A percentile compares a stretch with the other conserved stretches of the same genome.
Conservation (phyloP, 2,888 invertebrate genomes). For the Cataglyphis cursor region DNA sequence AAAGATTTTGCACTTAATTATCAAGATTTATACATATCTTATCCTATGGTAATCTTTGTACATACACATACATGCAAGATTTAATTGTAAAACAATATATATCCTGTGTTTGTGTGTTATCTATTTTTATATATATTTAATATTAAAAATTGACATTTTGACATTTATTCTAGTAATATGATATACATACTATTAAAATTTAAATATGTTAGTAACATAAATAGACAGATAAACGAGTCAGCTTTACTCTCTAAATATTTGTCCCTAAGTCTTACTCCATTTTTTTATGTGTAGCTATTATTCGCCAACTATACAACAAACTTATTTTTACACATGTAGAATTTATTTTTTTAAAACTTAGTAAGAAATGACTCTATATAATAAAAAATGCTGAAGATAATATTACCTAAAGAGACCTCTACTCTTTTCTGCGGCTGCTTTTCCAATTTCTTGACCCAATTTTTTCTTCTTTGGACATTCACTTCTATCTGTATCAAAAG, state of each 20-base stretch:
- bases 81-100: conserved; percentile 31
- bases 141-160: not conserved
- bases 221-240: not conserved
- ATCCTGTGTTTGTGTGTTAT: not conserved
- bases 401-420: conserved; percentile 92
- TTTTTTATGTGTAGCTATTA: not conserved
- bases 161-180: not conserved
- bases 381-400: not conserved
- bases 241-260: not conserved
- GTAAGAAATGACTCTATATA: not conserved
- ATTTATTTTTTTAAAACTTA: not conserved
- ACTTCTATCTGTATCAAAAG: conserved; percentile 84
- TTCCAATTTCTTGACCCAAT: conserved; percentile 98
- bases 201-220: not conserved
- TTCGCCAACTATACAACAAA: not conserved
- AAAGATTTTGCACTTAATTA: conserved; percentile 18
- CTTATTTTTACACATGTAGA: not conserved
- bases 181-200: not conserved
- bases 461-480: conserved; percentile 91
- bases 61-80: not conserved
- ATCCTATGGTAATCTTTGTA: no score
- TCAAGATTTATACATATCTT: no score
- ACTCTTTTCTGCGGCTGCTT: conserved; percentile 99
- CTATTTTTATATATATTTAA: conserved; percentile 14
- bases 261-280: not conserved